phyloP scores from a whole-genome alignment of 2,888 invertebrate species.

The Drosophila buzzatii region DNA sequence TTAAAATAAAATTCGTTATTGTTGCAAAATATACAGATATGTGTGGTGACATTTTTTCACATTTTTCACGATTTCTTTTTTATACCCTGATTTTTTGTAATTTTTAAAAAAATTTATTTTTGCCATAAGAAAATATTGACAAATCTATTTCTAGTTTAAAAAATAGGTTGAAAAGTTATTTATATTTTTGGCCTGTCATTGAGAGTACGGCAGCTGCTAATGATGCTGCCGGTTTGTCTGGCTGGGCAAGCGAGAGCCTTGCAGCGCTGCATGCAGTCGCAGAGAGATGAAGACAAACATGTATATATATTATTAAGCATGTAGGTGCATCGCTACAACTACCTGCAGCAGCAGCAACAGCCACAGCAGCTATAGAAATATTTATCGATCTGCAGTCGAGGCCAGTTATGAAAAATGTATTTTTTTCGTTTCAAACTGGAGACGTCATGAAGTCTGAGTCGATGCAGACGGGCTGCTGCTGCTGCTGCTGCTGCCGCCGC shows the following conservation, averaged over 20 bases:
- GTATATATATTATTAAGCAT: background rate
- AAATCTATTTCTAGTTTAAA: no score
- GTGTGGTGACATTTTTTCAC: no score
- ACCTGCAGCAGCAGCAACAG: slow-evolving; percentile 32
- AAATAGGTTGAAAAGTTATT: no score
- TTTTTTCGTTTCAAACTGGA: slow-evolving; percentile 71
- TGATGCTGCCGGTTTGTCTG: slow-evolving; percentile 81
- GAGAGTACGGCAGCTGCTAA: slow-evolving; percentile 32
- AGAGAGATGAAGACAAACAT: background rate
- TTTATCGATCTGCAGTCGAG: slow-evolving; percentile 66
- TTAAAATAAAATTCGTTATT: no score
- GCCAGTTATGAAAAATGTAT: slow-evolving; percentile 72
- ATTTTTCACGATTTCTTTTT: no score
- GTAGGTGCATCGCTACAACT: slow-evolving; percentile 24
- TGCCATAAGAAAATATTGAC: no score
- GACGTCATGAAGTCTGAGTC: slow-evolving; percentile 78
- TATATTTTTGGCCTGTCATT: background rate
- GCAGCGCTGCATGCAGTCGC: background rate
- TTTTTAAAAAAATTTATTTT: no score
- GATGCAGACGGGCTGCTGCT: slow-evolving; percentile 11
- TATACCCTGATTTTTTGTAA: no score
- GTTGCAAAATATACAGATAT: no score
- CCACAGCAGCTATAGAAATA: slow-evolving; percentile 40
- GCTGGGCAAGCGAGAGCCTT: slow-evolving; percentile 31
- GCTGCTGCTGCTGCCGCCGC: background rate